These are phyloP conservation scores for Callosobruchus maculatus DNA, from an alignment of 2,888 invertebrate genomes.

Conservation along the genomic window DNA sequence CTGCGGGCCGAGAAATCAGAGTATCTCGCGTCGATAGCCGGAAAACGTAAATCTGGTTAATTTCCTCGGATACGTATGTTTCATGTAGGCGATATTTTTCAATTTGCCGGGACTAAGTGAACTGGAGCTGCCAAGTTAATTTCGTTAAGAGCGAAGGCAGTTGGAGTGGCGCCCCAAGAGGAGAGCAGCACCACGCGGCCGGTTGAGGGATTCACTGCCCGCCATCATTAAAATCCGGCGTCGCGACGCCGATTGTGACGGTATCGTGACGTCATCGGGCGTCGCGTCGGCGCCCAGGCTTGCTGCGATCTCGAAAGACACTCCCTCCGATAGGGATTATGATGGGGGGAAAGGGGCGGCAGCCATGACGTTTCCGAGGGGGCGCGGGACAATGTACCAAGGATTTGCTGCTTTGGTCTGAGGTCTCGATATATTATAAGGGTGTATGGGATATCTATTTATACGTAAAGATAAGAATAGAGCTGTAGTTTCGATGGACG, in stretches of 20 bases:
- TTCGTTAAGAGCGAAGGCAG: background rate
- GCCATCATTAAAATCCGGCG: constrained; percentile 53
- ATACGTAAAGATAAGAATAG: background rate
- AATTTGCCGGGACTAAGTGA: constrained; percentile 43
- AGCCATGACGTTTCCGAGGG: background rate
- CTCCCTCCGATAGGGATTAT: constrained; percentile 31
- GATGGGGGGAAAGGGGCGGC: background rate
- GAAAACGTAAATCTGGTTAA: constrained; percentile 24
- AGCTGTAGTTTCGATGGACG: background rate
- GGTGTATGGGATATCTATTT: background rate
- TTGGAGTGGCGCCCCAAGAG: background rate
- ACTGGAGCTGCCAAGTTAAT: constrained; percentile 34
- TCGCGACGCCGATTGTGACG: constrained; percentile 48
- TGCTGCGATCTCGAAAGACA: constrained; percentile 26
- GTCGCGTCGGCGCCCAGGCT: constrained; percentile 44
- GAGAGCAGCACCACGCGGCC: background rate
- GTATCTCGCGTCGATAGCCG: constrained; percentile 16
- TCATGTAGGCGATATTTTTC: constrained; percentile 44
- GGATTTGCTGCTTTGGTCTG: background rate
- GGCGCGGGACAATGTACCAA: background rate
- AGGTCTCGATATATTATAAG: background rate
- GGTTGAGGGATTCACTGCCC: constrained; percentile 42
- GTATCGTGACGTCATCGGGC: constrained; percentile 48
- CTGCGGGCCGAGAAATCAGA: background rate
- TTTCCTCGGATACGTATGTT: constrained; percentile 32